These are phyloP conservation scores for Eumacrocentrus americanus DNA, from an alignment of 2,888 invertebrate genomes.

Conservation along the genomic window DNA sequence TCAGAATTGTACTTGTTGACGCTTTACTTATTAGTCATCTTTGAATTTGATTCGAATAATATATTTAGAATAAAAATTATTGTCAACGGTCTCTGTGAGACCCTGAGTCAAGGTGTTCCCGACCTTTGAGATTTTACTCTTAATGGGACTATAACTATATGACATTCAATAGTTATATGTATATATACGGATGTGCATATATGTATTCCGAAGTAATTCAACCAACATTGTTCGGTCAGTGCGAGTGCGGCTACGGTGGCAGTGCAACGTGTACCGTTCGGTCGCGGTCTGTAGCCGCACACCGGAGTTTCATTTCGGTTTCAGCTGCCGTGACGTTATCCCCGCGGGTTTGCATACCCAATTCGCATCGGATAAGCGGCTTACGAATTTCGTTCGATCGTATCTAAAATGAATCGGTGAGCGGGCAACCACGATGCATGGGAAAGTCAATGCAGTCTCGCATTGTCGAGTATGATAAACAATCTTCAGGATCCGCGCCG, in stretches of 20 bases:
- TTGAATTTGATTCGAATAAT: too few species aligned
- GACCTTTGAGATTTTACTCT: too few species aligned
- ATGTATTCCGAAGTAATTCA: conserved; percentile 27
- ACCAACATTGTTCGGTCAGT: conserved; percentile 29
- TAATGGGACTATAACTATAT: background rate
- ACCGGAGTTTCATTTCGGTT: conserved; percentile 27
- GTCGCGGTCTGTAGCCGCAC: conserved; percentile 21
- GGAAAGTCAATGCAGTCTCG: conserved; percentile 12
- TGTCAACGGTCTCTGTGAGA: too few species aligned
- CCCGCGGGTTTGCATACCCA: conserved; percentile 27
- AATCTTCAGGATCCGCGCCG: conserved; percentile 12
- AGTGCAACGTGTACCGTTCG: conserved; percentile 24
- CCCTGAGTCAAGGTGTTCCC: too few species aligned
- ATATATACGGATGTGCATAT: background rate
- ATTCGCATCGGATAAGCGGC: conserved; percentile 30
- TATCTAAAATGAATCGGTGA: conserved; percentile 28
- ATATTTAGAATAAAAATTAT: too few species aligned
- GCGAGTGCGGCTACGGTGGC: conserved; percentile 18
- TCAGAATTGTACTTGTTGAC: too few species aligned
- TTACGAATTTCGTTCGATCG: conserved; percentile 28
- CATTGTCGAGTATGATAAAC: conserved; percentile 25
- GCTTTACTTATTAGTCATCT: too few species aligned
- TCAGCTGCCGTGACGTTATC: conserved; percentile 32
- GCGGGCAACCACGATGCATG: background rate
- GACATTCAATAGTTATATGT: background rate